Evolutionary conservation across 1,140 invertebrate genomes (phyloP), one percentile per base, ranked within the genome.

Genomic region (Neodiprion fabricii): DNA sequence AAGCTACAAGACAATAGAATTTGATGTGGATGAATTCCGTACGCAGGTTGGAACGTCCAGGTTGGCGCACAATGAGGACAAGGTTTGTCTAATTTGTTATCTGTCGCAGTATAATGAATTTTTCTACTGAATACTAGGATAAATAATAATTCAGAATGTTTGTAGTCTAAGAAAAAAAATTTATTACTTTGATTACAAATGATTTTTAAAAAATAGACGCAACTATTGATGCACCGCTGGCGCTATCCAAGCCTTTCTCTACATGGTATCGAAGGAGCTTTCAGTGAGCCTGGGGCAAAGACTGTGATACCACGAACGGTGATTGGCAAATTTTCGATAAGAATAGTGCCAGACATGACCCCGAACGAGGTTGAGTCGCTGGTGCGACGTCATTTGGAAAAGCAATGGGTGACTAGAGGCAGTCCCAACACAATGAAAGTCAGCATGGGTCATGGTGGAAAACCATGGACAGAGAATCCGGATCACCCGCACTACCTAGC

Each of bases 261-360:
- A 23, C 97, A 99, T 87, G 97, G 97, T 70, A 97, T 99, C 83
- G 91, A 94, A 91, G 97, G 97, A 70, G 98, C 98, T 12, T 99
- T 98, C 82, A 94, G 92, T 86, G 97, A 97, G 77, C 89, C 94
- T 17, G 98, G 98, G 67, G 92, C 93, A 48, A 99, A 99, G 85
- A 99, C 97, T 74, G 97, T 99, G 0, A 99, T 99, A 81, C 98
- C 98, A 1, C 90, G 92, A 61, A 98, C 97, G 88, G 97, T 99
- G 0, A 95, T 93, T 82, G 98, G 98, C 48, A 99, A 99, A 87
- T 99, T 99, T 85, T 99, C 97, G 0, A 95, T 99, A 78, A 92
- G 98, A 78, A 92, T 98, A 79, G 98, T 99, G 0, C 97, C 98
- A 1, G 91, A 98, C 84, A 97, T 98, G 90, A 91, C 92, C 65